Percentiles rank a stretch among this genome's conserved stretches.
These are phyloP conservation scores for Loripinus fragilis DNA, from an alignment of 2,888 invertebrate genomes.

Conservation along the genomic window DNA sequence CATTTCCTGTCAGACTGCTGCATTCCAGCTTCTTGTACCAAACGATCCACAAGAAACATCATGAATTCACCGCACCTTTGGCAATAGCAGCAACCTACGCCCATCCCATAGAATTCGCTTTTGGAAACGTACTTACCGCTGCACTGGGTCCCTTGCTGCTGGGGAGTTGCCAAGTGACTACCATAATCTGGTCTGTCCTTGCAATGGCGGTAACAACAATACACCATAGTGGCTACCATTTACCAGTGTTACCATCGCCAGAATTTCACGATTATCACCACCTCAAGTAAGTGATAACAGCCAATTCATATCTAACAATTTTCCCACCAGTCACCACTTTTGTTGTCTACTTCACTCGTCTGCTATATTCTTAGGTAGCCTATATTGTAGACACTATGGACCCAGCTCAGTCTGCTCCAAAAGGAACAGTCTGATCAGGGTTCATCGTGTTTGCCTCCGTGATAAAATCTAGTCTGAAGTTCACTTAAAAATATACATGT, in stretches of 20 bases:
- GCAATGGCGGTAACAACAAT: conserved; percentile 91
- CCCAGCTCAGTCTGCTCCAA: too few species aligned
- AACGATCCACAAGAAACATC: conserved; percentile 92
- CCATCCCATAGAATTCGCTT: conserved; percentile 90
- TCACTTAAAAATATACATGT: too few species aligned
- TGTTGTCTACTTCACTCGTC: too few species aligned
- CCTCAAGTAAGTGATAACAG: conserved; percentile 88
- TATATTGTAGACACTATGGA: too few species aligned
- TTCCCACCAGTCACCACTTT: too few species aligned
- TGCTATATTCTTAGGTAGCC: too few species aligned
- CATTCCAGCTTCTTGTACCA: conserved; percentile 91
- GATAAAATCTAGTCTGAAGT: too few species aligned
- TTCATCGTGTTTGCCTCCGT: too few species aligned
- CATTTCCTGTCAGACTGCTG: conserved; percentile 86
- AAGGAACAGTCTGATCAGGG: too few species aligned
- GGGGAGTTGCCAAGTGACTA: conserved; percentile 85
- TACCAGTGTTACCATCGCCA: conserved; percentile 92
- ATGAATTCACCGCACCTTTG: conserved; percentile 94
- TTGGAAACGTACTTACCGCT: conserved; percentile 91
- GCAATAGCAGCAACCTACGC: conserved; percentile 92
- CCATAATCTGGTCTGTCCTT: conserved; percentile 89
- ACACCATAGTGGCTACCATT: conserved; percentile 94
- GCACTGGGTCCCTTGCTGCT: conserved; percentile 86
- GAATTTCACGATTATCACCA: conserved; percentile 95
- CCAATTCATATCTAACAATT: too few species aligned